Conservation (phyloP, 2,113 vertebrate genomes). For the Atractosteus spatula region DNA sequence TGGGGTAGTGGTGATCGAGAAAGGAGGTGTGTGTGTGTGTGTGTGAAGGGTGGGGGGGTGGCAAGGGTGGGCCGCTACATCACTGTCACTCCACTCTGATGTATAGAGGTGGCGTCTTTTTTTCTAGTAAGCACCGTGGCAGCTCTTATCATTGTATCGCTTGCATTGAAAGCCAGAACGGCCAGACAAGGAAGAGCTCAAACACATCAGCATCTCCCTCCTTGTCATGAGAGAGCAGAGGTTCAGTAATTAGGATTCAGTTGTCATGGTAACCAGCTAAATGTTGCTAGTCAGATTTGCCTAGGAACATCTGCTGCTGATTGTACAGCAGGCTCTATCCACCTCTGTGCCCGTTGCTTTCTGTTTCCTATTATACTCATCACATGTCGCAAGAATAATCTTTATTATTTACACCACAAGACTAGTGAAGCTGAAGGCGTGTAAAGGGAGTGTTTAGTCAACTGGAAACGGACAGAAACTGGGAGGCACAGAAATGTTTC, state of each 20-base stretch:
- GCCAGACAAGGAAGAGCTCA: slow-evolving; percentile 40
- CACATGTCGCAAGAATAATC: slow-evolving; percentile 3
- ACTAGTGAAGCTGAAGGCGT: slow-evolving; percentile 12
- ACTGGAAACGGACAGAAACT: slow-evolving; percentile 12
- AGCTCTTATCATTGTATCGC: slow-evolving; percentile 23
- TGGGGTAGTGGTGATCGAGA: slow-evolving; percentile 39
- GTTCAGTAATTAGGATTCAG: slow-evolving; percentile 86
- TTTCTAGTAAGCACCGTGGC: slow-evolving; percentile 19
- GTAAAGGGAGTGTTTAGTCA: background rate
- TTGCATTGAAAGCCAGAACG: background rate
- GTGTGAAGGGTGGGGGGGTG: slow-evolving; percentile 35
- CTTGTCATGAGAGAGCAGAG: slow-evolving; percentile 61
- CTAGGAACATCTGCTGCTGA: slow-evolving; percentile 80
- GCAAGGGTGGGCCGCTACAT: slow-evolving; percentile 46
- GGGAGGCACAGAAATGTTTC: background rate
- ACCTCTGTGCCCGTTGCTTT: slow-evolving; percentile 1
- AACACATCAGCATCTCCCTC: slow-evolving; percentile 69
- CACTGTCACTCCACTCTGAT: slow-evolving; percentile 41
- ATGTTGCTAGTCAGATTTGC: slow-evolving; percentile 80
- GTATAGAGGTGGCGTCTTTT: slow-evolving; percentile 40
- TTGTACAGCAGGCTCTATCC: background rate
- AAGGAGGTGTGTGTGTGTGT: slow-evolving; percentile 24
- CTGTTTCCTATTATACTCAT: background rate
- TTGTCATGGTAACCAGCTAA: slow-evolving; percentile 97
- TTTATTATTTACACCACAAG: slow-evolving; percentile 23